Conservation (phyloP, 2,113 vertebrate genomes). For the Sporophila hypoxantha region DNA sequence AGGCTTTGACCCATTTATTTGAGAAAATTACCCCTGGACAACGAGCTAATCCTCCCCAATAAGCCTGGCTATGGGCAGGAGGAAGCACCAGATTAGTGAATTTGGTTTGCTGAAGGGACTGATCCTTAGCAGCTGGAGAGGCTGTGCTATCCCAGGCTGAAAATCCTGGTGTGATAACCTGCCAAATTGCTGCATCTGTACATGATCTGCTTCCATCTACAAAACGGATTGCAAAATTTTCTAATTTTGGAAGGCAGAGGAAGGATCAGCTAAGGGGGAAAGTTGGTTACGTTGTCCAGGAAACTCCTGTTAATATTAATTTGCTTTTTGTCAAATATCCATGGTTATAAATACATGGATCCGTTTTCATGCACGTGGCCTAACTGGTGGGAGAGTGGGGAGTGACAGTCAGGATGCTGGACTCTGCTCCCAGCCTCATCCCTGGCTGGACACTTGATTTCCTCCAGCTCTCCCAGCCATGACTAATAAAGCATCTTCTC, state of each 20-base stretch:
- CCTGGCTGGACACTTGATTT: not conserved
- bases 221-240: not conserved
- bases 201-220: not conserved
- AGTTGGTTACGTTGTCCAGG: not conserved
- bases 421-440: not conserved
- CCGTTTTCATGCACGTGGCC: not conserved
- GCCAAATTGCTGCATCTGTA: constrained; percentile 28
- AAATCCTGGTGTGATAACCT: not conserved
- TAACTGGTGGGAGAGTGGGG: not conserved
- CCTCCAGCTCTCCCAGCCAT: not conserved
- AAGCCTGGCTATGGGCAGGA: constrained; percentile 7
- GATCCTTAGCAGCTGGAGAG: constrained; percentile 47
- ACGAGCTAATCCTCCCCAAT: constrained; percentile 40
- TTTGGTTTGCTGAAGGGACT: constrained; percentile 23
- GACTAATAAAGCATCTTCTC: not conserved
- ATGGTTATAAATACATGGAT: rapidly evolving
- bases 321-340: not conserved
- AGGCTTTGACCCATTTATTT: constrained; percentile 49
- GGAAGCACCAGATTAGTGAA: constrained; percentile 32
- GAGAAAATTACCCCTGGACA: constrained; percentile 56
- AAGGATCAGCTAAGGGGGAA: not conserved
- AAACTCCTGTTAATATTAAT: not conserved
- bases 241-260: not conserved
- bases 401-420: not conserved
- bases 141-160: constrained; percentile 6